Evolutionary conservation across 2,113 vertebrate genomes (phyloP).

Genomic region (Eubucco bourcierii): DNA sequence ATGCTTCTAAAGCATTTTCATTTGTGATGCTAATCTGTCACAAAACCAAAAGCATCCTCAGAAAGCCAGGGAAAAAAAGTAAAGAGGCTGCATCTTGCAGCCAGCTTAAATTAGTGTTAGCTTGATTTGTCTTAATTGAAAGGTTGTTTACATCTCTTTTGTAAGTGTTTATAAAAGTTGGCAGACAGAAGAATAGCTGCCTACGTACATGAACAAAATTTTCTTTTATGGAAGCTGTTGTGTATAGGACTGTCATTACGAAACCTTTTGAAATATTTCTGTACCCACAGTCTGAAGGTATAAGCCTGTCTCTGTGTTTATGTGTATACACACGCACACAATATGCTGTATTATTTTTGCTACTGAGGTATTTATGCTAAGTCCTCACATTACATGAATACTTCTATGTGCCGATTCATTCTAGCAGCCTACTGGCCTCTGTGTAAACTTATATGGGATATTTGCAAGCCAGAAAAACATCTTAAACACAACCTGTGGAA

Average conservation of each 20-base stretch:
- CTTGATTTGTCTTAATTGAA: slow-evolving; percentile 36
- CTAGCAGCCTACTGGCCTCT: not conserved
- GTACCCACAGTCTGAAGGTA: not conserved
- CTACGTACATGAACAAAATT: slow-evolving; percentile 19
- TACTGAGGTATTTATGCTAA: not conserved
- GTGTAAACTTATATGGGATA: not conserved
- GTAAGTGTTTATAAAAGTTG: slow-evolving; percentile 42
- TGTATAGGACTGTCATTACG: not conserved
- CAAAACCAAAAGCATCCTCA: not conserved
- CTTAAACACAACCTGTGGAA: not conserved
- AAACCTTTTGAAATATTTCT: slow-evolving; percentile 25
- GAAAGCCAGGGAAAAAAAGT: not conserved
- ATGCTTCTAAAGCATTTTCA: slow-evolving; percentile 25
- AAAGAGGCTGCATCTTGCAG: not conserved
- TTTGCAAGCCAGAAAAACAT: not conserved
- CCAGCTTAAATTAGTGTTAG: slow-evolving; percentile 24
- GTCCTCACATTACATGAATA: not conserved
- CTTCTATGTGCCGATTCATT: not conserved
- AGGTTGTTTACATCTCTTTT: slow-evolving; percentile 20
- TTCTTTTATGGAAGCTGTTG: slow-evolving; percentile 1
- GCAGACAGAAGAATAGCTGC: slow-evolving; percentile 21
- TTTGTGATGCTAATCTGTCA: slow-evolving; percentile 26
- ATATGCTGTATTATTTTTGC: not conserved
- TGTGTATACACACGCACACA: not conserved
- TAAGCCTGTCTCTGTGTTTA: not conserved